Percentiles rank a stretch among this genome's conserved stretches.
These are phyloP conservation scores for Sardinella longiceps DNA, from an alignment of 2,797 vertebrate species.

Conservation along the genomic window DNA sequence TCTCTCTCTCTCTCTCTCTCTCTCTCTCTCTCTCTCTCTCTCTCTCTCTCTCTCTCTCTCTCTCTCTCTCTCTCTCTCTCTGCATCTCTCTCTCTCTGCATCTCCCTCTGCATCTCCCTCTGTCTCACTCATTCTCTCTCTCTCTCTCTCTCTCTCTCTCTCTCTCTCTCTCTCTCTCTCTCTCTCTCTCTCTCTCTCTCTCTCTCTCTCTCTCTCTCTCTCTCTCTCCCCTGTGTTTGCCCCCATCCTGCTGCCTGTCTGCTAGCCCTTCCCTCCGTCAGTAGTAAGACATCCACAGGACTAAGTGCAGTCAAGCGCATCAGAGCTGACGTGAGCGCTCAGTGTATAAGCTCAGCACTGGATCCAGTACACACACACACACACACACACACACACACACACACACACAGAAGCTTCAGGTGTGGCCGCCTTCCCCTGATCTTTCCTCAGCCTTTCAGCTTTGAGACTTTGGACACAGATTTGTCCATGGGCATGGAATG, in stretches of 20 bases:
- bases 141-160: background rate
- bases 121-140: background rate
- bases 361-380: background rate
- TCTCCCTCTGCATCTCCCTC: background rate
- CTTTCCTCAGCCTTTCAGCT: background rate
- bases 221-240: background rate
- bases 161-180: background rate
- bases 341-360: background rate
- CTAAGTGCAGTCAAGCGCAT: slow-evolving; percentile 1
- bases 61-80: background rate
- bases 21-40: no score
- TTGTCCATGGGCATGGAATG: background rate
- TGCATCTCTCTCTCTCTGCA: background rate
- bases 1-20: background rate
- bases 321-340: background rate
- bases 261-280: background rate
- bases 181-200: background rate
- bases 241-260: background rate
- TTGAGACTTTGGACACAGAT: background rate
- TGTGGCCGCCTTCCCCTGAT: background rate
- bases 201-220: slow-evolving; percentile 38
- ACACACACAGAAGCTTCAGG: background rate
- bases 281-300: slow-evolving; percentile 21
- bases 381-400: slow-evolving; percentile 19
- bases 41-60: background rate